Evolutionary conservation across 1,140 invertebrate species (phyloP), one percentile per base, ranked within the genome.

Genomic region (Bombus superbus): DNA sequence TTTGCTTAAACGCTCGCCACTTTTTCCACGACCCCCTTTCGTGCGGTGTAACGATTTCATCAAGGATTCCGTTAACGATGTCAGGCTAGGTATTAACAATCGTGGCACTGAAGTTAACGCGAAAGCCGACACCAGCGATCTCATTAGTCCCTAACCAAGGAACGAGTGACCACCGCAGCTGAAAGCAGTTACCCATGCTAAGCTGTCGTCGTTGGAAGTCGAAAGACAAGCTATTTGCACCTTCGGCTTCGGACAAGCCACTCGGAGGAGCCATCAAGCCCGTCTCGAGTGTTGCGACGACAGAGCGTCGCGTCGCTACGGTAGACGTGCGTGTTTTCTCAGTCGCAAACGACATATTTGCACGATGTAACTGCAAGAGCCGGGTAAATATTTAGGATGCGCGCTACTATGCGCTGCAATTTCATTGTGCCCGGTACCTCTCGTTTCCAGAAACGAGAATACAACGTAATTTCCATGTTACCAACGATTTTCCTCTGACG

Each of bases 361-460:
- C 88, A 79, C 82, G 83, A 83, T 86, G 85, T 89, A 91, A 91
- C 87, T 78, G 74, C 82, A 69, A 91, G 89, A 89, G 87, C 80
- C 81, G 72, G 69, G 89, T 88, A 91, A 91, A 91, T 91, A 91
- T 91, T 91, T 91, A 91, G 89, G 85, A 87, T 89, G 87, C 87
- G 86, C 87, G 78, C 85, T 83, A 74, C 85, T 83, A 86, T 81
- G 85, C 73, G 76, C 80, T 69, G 85, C 85, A 91, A 91, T 91
- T 91, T 89, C 89, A 35, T 22, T 28, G 59, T n/a, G 59, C 10
- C 25, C 59, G 59, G 25, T 3, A 28, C 59, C 85, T 72, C 69
- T 28, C 76, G 74, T n/a, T 53, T 78, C 47, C 75, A 80, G 38
- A 88, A 82, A 68, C 71, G 80, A 78, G 89, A 86, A 86, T 88